phyloP scores from a whole-genome alignment of 2,888 invertebrate genomes.

The Pristionchus mayeri region DNA sequence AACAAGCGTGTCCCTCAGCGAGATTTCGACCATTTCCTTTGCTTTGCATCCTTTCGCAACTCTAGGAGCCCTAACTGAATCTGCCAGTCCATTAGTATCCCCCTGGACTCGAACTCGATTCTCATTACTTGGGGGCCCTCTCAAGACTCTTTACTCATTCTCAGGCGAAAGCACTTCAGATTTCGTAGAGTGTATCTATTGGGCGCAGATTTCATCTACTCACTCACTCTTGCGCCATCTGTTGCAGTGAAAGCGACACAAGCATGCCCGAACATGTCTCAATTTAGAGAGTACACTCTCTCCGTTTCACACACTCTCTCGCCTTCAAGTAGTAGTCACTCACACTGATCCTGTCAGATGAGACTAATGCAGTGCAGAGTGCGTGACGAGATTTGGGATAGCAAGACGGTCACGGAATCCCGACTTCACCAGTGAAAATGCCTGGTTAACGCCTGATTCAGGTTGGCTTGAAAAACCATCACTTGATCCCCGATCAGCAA shows the following conservation, averaged over 20 bases:
- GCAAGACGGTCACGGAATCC: too few relatives aligned
- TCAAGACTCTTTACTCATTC: conserved; percentile 1
- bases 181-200: conserved; percentile 3
- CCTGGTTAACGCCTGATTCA: too few relatives aligned
- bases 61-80: not conserved
- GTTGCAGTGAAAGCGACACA: conserved; percentile 26
- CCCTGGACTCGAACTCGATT: not conserved
- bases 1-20: not conserved
- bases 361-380: not conserved
- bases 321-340: not conserved
- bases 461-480: too few relatives aligned
- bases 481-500: too few relatives aligned
- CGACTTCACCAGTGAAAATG: too few relatives aligned
- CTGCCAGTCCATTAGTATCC: conserved; percentile 34
- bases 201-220: conserved; percentile 38
- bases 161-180: conserved; percentile 22
- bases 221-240: not conserved
- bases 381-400: too few relatives aligned
- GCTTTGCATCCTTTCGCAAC: not conserved
- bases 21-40: not conserved
- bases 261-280: not conserved
- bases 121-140: conserved; percentile 28
- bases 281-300: not conserved
- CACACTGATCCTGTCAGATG: not conserved
- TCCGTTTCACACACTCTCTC: not conserved